Base-by-base conservation (phyloP, 92 coral and sea anemone genomes). In the Parazoanthus swiftii region DNA sequence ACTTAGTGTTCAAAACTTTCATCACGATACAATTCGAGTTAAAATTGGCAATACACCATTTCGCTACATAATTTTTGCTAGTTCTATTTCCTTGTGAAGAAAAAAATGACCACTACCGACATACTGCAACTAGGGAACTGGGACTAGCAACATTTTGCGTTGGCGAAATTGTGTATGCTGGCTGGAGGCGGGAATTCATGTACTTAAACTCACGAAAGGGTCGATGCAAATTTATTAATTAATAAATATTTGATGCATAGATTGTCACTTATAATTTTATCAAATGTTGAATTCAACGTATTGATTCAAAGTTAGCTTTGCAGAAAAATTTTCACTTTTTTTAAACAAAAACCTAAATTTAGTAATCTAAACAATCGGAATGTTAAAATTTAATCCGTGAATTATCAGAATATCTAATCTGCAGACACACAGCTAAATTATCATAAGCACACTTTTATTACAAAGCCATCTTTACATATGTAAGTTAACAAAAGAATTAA, bases 391-490 rank as follows among this genome's bases (percentile, higher is more conserved):
- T 20, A 76, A 76, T 21, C 9, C 51, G 25, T 18, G 42, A 76
- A 76, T 39, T 37, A 76, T 11, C 15, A 76, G 16, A 76, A 76
- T 76, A 76, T 39, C 80, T 76, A 74, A 74, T 74, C 42, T 74
- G 23, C 46, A 54, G 23, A 76, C 42, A 35, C 10, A 33, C 74
- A 36, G 73, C 72, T 33, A 59, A 35, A 21, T 81, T 39, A 58
- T 58, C 54, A 36, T 81, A 16, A 39, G 20, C 39, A 39, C 29
- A 2, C 14, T 43, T 38, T 39, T 18, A 29, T 21, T 8, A 76
- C 6, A 23, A n/a, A 76, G 4, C 23, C 51, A 15, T n/a, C 16
- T 37, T 37, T 39, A 39, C 1, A 39, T 29, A 26, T 76, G 48
- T 76, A 20, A 39, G 48, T 14, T 39, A 59, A 59, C 70, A 54